These are phyloP conservation scores for Drosophila falleni DNA, from an alignment of 2,888 invertebrate species.

Conservation along the genomic window DNA sequence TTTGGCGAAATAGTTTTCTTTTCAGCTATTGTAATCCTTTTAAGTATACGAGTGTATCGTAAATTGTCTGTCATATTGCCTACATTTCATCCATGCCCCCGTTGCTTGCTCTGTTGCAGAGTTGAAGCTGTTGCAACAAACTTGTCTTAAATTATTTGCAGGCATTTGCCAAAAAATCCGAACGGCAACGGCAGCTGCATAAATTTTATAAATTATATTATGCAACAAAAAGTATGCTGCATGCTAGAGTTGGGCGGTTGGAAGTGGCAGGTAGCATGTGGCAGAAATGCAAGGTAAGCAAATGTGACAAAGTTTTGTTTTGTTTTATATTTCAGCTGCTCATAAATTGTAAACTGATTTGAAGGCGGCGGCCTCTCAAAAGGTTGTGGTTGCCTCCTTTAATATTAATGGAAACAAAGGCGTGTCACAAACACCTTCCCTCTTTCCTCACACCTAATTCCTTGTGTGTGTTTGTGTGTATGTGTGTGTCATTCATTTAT, in stretches of 20 bases:
- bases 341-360: slow-evolving; percentile 58
- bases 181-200: slow-evolving; percentile 34
- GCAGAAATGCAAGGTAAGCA: slow-evolving; percentile 49
- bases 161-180: slow-evolving; percentile 29
- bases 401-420: slow-evolving; percentile 74
- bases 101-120: too few species aligned
- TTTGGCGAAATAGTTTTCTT: background rate
- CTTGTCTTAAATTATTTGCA: slow-evolving; percentile 57
- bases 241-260: slow-evolving; percentile 1
- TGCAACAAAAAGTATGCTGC: slow-evolving; percentile 21
- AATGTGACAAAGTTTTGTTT: slow-evolving; percentile 50
- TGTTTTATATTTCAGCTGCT: slow-evolving; percentile 31
- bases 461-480: slow-evolving; percentile 17
- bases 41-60: background rate
- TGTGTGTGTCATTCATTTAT: slow-evolving; percentile 67
- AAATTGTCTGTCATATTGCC: background rate
- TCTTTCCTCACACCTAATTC: slow-evolving; percentile 4
- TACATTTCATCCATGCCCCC: background rate
- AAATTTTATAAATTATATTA: slow-evolving; percentile 56
- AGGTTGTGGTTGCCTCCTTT: slow-evolving; percentile 56
- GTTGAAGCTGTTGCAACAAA: slow-evolving; percentile 35
- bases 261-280: background rate
- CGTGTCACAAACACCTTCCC: slow-evolving; percentile 39
- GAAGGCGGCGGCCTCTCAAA: slow-evolving; percentile 39
- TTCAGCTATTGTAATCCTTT: background rate